Evolutionary conservation across 2,888 invertebrate species (phyloP), one percentile per base, ranked within the genome.

Genomic region (Colletes collaris): DNA sequence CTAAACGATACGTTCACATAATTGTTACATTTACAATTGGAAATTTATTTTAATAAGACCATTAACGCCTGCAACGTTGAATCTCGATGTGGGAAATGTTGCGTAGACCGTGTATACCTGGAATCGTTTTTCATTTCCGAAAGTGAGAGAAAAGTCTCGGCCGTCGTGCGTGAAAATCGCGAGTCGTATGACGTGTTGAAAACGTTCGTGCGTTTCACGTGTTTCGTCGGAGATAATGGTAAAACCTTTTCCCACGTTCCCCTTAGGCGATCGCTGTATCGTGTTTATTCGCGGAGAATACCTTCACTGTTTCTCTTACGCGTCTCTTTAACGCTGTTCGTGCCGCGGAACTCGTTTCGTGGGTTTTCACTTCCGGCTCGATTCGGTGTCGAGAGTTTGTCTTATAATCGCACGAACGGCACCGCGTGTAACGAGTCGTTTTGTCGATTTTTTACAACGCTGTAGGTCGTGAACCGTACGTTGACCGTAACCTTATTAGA

Each of bases 341-440:
- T 37, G 19, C 53, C 11, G 78, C 27, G 56, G 69, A 80, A 80
- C 80, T 74, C 49, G 80, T 74, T 80, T 59, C 62, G 65, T 63
- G 19, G 19, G 73, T 78, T 80, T 79, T 80, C 80, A 78, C 78
- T 69, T 73, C 79, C 80, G 71, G 58, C 44, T 69, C 19, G 40
- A 49, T 69, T 68, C 52, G 56, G 40, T 10, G 50, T 8, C 60
- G 27, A 63, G 73, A 66, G 73, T 69, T 52, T 59, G 19, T 49
- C 11, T 55, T 11, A 63, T 58, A 58, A 11, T 19, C 44, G 4
- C 35, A 7, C 1, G 40, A 40, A 7, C 0, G 4, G 10, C 10
- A 46, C 10, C 10, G 10, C 44, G 0, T 8, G 6, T 46, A 46
- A 7, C 44, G 0, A 8, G 44, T 8, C 8, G 6, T 46, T 8